A percentile compares a stretch with the other conserved stretches of the same genome.
Evolutionary conservation across 2,888 invertebrate species (phyloP).

Genomic region (Mythimna ferrago): DNA sequence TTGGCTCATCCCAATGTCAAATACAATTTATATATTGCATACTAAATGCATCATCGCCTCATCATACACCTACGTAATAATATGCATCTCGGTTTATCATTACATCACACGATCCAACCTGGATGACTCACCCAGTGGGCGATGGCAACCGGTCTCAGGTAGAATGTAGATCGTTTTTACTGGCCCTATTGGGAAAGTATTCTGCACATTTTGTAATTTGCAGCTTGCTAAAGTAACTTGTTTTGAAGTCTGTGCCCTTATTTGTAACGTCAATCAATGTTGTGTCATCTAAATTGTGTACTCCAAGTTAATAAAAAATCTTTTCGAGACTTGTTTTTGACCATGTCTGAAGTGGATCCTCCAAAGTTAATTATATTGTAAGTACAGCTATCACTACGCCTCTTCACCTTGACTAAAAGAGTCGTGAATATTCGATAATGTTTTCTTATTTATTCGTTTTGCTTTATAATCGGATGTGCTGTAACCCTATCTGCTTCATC

Average conservation of each 20-base stretch:
- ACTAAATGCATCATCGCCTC: conserved; percentile 60
- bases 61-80: conserved; percentile 54
- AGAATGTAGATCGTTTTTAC: conserved; percentile 51
- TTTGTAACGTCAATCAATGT: conserved; percentile 39
- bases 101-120: conserved; percentile 68
- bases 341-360: conserved; percentile 10
- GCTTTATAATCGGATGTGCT: conserved; percentile 4
- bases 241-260: conserved; percentile 38
- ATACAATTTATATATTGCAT: conserved; percentile 43
- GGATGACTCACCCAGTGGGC: conserved; percentile 70
- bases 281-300: conserved; percentile 26
- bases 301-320: background rate
- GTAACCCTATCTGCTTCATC: background rate
- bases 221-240: conserved; percentile 36
- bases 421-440: conserved; percentile 6
- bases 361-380: conserved; percentile 6
- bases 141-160: conserved; percentile 67
- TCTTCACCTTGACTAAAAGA: conserved; percentile 21
- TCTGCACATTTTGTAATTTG: conserved; percentile 52
- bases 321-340: background rate
- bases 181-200: conserved; percentile 59
- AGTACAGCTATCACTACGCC: background rate
- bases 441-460: conserved; percentile 5
- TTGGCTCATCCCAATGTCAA: conserved; percentile 52
- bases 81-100: conserved; percentile 61